Percentiles rank a stretch among this genome's conserved stretches.
Conservation (phyloP, 2,888 invertebrate species). For the Agonopterix arenella region DNA sequence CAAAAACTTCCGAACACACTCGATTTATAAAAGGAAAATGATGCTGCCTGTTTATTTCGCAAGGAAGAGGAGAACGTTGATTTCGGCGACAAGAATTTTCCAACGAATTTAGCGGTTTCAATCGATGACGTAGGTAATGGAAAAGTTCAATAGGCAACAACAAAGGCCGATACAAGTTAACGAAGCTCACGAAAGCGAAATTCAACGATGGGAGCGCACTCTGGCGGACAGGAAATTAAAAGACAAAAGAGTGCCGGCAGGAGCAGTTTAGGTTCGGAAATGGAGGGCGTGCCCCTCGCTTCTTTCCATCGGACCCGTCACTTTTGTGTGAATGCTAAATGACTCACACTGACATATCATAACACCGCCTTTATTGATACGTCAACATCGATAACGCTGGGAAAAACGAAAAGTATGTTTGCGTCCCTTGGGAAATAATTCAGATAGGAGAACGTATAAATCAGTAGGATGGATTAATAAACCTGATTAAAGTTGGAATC, state of each 20-base stretch:
- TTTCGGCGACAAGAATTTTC: constrained; percentile 51
- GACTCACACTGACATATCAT: constrained; percentile 15
- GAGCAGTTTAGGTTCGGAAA: constrained; percentile 68
- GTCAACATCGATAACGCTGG: constrained; percentile 6
- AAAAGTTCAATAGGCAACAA: constrained; percentile 73
- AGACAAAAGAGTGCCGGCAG: constrained; percentile 70
- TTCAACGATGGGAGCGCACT: constrained; percentile 61
- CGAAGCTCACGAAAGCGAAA: constrained; percentile 71
- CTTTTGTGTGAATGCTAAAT: constrained; percentile 39
- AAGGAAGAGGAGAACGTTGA: constrained; percentile 27
- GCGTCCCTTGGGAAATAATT: neutral
- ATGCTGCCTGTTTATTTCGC: constrained; percentile 45
- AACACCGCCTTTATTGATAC: constrained; percentile 8
- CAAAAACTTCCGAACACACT: constrained; percentile 51
- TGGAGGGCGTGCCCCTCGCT: constrained; percentile 51
- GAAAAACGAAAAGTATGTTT: neutral
- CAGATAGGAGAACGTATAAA: neutral
- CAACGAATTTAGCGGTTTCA: constrained; percentile 66
- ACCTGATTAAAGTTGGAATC: constrained; percentile 30
- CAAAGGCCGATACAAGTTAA: constrained; percentile 72
- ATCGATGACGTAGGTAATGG: constrained; percentile 69
- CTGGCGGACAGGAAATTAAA: constrained; percentile 72
- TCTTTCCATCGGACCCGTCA: constrained; percentile 45
- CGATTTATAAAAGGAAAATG: constrained; percentile 52
- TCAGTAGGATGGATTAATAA: neutral